These are phyloP conservation scores for Heteractis magnifica DNA, from an alignment of 92 coral and sea anemone species.

Conservation along the genomic window DNA sequence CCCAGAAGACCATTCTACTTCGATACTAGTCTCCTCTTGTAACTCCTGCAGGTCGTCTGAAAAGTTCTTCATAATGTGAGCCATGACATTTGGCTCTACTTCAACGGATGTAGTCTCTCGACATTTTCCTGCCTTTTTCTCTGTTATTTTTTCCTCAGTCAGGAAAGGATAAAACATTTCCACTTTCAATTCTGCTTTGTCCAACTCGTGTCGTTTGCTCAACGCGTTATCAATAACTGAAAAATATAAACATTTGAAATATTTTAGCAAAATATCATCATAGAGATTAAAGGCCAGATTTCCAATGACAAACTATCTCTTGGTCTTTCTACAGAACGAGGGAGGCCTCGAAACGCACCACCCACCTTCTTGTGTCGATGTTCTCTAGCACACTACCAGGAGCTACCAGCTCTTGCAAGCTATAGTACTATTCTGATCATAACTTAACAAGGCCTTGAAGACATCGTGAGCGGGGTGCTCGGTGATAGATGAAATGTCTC, in stretches of 20 bases:
- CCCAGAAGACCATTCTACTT: neutral
- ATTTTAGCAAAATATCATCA: no score
- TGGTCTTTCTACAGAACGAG: no score
- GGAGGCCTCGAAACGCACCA: no score
- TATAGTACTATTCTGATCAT: no score
- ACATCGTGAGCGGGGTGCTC: no score
- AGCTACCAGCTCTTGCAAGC: no score
- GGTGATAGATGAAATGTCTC: no score
- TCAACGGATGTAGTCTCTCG: neutral
- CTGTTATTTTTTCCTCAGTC: neutral
- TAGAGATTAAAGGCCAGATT: no score
- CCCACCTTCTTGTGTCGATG: no score
- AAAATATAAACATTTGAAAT: neutral
- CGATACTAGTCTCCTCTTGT: neutral
- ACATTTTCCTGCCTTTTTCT: neutral
- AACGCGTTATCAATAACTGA: neutral
- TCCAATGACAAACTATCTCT: no score
- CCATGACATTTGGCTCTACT: slow-evolving; percentile 1
- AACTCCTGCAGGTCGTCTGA: neutral
- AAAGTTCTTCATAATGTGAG: neutral
- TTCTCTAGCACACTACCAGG: no score
- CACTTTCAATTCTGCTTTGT: neutral
- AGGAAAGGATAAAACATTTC: slow-evolving; percentile 3
- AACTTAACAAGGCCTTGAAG: no score
- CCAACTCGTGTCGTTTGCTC: neutral